A percentile compares a stretch with the other conserved stretches of the same genome.
phyloP scores from a whole-genome alignment of 1,140 invertebrate species.

The Drosophila paulistorum region DNA sequence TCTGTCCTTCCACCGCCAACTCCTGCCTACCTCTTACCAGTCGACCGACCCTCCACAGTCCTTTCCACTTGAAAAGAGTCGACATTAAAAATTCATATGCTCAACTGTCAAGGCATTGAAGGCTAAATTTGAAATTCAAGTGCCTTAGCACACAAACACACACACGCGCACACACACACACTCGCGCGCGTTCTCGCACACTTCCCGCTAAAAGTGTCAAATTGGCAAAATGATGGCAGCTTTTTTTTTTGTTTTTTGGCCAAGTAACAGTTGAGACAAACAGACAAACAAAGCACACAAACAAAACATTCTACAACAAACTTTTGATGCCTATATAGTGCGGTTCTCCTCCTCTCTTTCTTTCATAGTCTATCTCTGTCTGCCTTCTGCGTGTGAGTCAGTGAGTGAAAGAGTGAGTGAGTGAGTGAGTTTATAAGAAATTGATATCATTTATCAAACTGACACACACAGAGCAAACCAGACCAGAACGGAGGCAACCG shows the following conservation, averaged over 20 bases:
- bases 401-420: conserved; percentile 29
- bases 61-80: conserved; percentile 62
- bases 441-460: conserved; percentile 80
- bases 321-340: conserved; percentile 61
- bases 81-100: conserved; percentile 76
- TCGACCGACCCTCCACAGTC: not conserved
- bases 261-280: conserved; percentile 24
- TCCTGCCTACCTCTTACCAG: too few relatives aligned
- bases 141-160: conserved; percentile 56
- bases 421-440: conserved; percentile 68
- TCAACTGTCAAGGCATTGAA: conserved; percentile 60
- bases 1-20: too few relatives aligned
- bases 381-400: not conserved
- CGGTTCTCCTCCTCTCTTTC: conserved; percentile 9
- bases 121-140: conserved; percentile 75
- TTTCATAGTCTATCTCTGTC: not conserved
- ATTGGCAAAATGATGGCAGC: conserved; percentile 66
- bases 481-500: conserved; percentile 11
- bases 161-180: not conserved
- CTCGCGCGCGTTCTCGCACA: not conserved
- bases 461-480: conserved; percentile 57
- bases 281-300: conserved; percentile 38
- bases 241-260: conserved; percentile 1
- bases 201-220: conserved; percentile 71
- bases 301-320: conserved; percentile 55